A percentile compares a stretch with the other conserved stretches of the same genome.
Conservation (phyloP, 2,797 vertebrate species). For the Erethizon dorsatum region DNA sequence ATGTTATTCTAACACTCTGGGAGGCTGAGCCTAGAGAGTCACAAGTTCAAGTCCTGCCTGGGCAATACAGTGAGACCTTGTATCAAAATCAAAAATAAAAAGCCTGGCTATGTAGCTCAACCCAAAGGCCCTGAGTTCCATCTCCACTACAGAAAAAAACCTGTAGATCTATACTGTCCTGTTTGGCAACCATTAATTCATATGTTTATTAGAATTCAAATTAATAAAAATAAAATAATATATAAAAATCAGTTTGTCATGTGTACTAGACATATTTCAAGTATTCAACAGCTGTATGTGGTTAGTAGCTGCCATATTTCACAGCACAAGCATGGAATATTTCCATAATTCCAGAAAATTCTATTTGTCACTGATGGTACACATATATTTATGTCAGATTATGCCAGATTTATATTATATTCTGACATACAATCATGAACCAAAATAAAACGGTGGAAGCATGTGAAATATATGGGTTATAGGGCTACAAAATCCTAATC, state of each 20-base stretch:
- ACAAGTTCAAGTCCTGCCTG: not conserved
- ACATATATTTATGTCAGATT: not conserved
- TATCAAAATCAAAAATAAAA: not conserved
- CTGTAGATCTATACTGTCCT: not conserved
- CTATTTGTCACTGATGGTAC: not conserved
- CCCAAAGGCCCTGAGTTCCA: not conserved
- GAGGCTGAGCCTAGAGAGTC: not conserved
- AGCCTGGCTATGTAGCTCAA: not conserved
- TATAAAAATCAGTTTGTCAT: not conserved
- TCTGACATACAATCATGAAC: not conserved
- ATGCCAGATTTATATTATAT: not conserved
- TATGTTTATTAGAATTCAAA: not conserved
- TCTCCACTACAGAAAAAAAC: not conserved
- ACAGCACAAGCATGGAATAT: not conserved
- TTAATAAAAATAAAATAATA: not conserved
- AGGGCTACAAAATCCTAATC: not conserved
- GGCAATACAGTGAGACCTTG: not conserved
- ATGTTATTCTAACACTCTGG: not conserved
- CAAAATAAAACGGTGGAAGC: not conserved
- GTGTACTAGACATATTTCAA: not conserved
- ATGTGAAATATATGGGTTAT: not conserved
- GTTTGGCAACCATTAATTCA: not conserved
- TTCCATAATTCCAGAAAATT: conserved; percentile 4
- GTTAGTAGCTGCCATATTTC: not conserved
- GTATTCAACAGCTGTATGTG: not conserved